Conservation (phyloP, 1,140 invertebrate species). For the Drosophila nikananu region DNA sequence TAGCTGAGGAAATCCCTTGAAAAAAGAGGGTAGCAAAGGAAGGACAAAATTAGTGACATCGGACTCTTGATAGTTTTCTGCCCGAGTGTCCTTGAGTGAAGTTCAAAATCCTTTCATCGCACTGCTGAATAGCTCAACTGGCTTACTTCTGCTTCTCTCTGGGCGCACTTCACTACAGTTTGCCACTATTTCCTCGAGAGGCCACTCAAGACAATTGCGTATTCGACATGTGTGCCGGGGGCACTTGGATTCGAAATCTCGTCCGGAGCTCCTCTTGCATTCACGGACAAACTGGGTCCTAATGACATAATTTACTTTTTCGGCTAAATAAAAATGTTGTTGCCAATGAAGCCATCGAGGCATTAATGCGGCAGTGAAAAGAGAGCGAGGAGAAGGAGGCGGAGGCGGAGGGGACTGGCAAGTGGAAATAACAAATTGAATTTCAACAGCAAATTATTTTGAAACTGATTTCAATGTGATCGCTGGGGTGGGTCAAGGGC, state of each 20-base stretch:
- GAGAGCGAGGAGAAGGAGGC: neutral
- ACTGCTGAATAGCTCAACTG: conserved; percentile 39
- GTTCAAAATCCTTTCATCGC: conserved; percentile 35
- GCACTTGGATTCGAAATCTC: conserved; percentile 37
- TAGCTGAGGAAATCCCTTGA: neutral
- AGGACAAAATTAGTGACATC: conserved; percentile 22
- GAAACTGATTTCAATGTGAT: conserved; percentile 83
- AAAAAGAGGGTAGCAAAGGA: conserved; percentile 3
- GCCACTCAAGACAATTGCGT: conserved; percentile 55
- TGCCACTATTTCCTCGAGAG: conserved; percentile 28
- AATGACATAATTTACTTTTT: conserved; percentile 79
- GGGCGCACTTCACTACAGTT: conserved; percentile 18
- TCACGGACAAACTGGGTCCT: conserved; percentile 61
- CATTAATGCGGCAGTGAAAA: conserved; percentile 61
- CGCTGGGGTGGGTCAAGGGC: conserved; percentile 55
- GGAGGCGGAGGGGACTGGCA: conserved; percentile 33
- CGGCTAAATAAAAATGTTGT: conserved; percentile 69
- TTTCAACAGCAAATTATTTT: conserved; percentile 81
- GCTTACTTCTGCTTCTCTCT: conserved; percentile 20
- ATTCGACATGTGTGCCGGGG: conserved; percentile 54
- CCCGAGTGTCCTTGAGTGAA: conserved; percentile 25
- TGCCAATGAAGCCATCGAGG: conserved; percentile 72
- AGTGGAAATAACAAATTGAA: conserved; percentile 83
- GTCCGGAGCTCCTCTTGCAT: conserved; percentile 30
- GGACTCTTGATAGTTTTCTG: conserved; percentile 2